Evolutionary conservation across 1,140 invertebrate species (phyloP).

Genomic region (Eubasilissa regina): DNA sequence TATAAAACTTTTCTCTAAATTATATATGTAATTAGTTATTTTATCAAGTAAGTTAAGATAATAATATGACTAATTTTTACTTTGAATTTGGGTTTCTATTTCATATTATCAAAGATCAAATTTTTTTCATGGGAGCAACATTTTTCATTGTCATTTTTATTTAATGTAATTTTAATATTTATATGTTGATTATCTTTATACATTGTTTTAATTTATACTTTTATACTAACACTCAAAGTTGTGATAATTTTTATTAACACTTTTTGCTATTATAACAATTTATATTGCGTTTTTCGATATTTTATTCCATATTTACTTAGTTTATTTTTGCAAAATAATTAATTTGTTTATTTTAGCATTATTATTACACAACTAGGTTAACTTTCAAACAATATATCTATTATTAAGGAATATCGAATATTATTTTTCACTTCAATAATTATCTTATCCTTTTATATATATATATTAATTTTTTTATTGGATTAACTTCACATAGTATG

Average conservation of each 20-base stretch:
- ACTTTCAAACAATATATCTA: neutral
- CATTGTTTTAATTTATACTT: constrained; percentile 12
- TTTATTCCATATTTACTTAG: constrained; percentile 1
- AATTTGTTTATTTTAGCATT: constrained; percentile 7
- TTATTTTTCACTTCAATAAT: neutral
- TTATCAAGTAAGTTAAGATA: too few relatives aligned
- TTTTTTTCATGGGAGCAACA: too few relatives aligned
- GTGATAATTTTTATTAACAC: constrained; percentile 30
- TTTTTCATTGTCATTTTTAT: constrained; percentile 5
- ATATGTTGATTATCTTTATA: constrained; percentile 24
- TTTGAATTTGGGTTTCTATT: too few relatives aligned
- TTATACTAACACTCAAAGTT: constrained; percentile 34
- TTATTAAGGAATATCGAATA: neutral
- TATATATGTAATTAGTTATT: too few relatives aligned
- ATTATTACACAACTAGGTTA: neutral
- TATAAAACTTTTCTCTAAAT: too few relatives aligned
- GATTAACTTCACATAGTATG: too few relatives aligned
- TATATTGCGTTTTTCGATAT: neutral
- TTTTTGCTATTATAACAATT: constrained; percentile 25
- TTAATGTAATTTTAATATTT: constrained; percentile 16
- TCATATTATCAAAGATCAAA: too few relatives aligned
- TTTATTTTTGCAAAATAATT: neutral
- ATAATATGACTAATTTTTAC: too few relatives aligned
- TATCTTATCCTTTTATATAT: neutral
- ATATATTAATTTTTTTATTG: too few relatives aligned